phyloP scores from a whole-genome alignment of 2,797 vertebrate genomes.

The Eulemur rubriventer region DNA sequence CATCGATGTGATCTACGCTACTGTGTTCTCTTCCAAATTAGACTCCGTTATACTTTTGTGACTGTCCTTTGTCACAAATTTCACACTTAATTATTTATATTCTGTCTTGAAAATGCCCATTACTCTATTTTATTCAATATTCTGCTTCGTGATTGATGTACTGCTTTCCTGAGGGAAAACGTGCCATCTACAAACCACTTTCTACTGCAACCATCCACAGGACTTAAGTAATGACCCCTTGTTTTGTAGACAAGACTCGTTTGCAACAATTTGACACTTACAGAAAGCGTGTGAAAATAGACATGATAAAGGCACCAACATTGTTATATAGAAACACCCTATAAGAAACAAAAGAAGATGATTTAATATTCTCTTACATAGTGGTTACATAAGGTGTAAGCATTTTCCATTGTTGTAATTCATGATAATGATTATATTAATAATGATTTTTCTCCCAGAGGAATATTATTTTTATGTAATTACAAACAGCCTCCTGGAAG shows the following conservation, averaged over 20 bases:
- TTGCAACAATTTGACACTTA: background rate
- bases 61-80: background rate
- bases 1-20: background rate
- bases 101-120: background rate
- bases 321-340: background rate
- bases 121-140: background rate
- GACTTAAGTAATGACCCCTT: background rate
- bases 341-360: background rate
- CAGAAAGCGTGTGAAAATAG: background rate
- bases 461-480: background rate
- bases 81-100: background rate
- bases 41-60: background rate
- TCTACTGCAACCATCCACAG: background rate
- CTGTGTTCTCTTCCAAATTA: background rate
- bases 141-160: background rate
- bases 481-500: slow-evolving; percentile 29
- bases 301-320: background rate
- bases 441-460: slow-evolving; percentile 25
- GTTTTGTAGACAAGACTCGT: background rate
- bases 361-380: slow-evolving; percentile 17
- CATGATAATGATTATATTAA: slow-evolving; percentile 16
- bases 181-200: background rate
- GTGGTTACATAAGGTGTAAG: background rate
- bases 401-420: background rate
- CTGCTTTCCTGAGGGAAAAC: background rate